Percentiles rank a stretch among this genome's conserved stretches.
phyloP scores from a whole-genome alignment of 1,140 invertebrate species.

The Rhagoletis zephyria region DNA sequence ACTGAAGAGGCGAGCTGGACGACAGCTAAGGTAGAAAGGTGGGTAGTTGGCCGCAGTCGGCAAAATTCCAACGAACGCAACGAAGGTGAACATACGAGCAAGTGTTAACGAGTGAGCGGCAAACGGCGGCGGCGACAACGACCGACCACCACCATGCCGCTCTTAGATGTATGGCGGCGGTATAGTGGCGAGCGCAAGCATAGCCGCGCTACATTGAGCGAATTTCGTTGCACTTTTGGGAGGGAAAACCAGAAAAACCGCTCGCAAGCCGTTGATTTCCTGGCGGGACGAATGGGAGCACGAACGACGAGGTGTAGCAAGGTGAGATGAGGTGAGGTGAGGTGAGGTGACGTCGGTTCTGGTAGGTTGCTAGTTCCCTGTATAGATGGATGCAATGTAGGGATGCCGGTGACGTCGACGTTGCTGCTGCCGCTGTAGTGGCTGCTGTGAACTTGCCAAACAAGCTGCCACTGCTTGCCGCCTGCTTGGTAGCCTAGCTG shows the following conservation, averaged over 20 bases:
- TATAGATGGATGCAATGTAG: conserved; percentile 3
- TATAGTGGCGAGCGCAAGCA: conserved; percentile 34
- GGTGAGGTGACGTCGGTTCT: background rate
- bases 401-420: conserved; percentile 10
- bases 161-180: background rate
- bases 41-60: background rate
- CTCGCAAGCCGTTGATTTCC: conserved; percentile 31
- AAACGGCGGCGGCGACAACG: background rate
- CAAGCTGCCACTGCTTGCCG: background rate
- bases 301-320: background rate
- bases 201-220: conserved; percentile 16
- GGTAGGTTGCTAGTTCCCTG: too few species aligned
- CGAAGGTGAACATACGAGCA: background rate
- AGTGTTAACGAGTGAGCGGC: background rate
- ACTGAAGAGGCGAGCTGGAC: background rate
- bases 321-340: background rate
- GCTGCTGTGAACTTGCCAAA: conserved; percentile 19
- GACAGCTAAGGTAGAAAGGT: background rate
- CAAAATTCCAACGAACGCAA: conserved; percentile 17
- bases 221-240: conserved; percentile 40
- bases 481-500: background rate
- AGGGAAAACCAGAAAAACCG: conserved; percentile 39
- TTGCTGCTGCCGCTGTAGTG: background rate
- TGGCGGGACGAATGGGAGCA: background rate
- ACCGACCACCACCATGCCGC: background rate